Evolutionary conservation across 2,888 invertebrate species (phyloP), one percentile per base, ranked within the genome.

Genomic region (Hylaea fasciaria): DNA sequence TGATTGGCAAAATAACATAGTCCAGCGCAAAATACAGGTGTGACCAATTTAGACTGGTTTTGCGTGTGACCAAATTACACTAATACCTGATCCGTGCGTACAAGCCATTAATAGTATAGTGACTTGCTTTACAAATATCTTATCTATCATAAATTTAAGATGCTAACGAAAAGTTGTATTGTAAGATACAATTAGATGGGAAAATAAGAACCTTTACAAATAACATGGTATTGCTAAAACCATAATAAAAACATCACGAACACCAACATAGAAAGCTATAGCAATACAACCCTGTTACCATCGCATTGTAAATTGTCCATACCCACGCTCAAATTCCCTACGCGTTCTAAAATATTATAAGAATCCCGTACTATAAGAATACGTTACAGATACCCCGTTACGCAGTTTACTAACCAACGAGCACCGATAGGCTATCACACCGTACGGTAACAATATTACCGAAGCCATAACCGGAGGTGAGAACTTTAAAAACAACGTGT

Each of bases 401-500:
- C 48, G 48, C 48, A 48, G 48, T 51, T 46, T 51, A 28, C 13
- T 56, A 48, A 52, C 46, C 48, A 8, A 43, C 57, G 28, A 22
- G 52, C 54, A 62, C 37, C 45, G 54, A 43, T 57, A 44, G 51
- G 41, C 59, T 43, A 60, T 60, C 39, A 65, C 55, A 64, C 64
- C 60, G 57, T 35, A 17, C n/a, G 44, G 53, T 60, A 63, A 62
- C 62, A 47, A 48, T 43, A 57, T 55, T 55, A 57, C 57, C 47
- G 29, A 29, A 32, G 49, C 44, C 47, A 48, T 55, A 48, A 47
- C 65, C 53, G 60, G 35, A 55, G 60, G 55, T 43, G 47, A 55
- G 55, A 61, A 66, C 58, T 66, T 69, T 69, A 67, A 70, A 74
- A 73, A 64, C 65, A 71, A 74, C 64, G 72, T 71, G 68, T 64